Base-by-base conservation (phyloP, 2,888 invertebrate genomes). In the Drosophila lutescens region DNA sequence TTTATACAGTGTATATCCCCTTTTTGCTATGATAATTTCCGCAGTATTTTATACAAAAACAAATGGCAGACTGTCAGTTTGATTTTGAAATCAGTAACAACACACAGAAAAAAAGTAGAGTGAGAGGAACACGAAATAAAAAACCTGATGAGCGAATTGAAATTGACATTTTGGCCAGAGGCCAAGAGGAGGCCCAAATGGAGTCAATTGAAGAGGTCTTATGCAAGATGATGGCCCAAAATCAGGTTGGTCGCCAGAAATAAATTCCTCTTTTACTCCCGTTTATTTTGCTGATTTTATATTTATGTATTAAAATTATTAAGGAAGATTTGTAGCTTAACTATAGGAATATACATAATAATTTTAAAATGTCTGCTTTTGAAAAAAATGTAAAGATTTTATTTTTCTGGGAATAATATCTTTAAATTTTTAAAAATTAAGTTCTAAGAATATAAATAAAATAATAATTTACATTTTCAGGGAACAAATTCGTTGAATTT, bases 131-230 rank as follows among this genome's bases (percentile, higher is more conserved):
- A 15, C 12, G 26, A 51, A 40, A 32, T 40, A 49, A 63, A 46
- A 47, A 66, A 76, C 69, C 67, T 81, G 85, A 76, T 87, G 81
- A 66, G 79, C 85, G 83, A 87, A 91, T 89, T 86, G 88, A 77
- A 88, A 89, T 89, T 90, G 91, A 88, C 89, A 89, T 89, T 84
- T 91, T 91, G 91, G 91, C 90, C 80, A 79, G 65, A 79, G 80
- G 90, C 91, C 91, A 91, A 87, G 2, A 23, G 30, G 40, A 41
- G 62, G 74, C 59, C 47, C 8, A 55, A 55, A 51, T 20, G 65
- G 23, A 66, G 65, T 66, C 67, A 12, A 32, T 51, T 26, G 20
- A 12, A 12, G 67, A 15, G 40, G 13, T 15, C 43, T 57, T 58
- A 62, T 71, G 53, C 57, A 55, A 69, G 54, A 17, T 23, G 49